These are phyloP conservation scores for Tachina lurida DNA, from an alignment of 2,888 invertebrate genomes.

Conservation along the genomic window DNA sequence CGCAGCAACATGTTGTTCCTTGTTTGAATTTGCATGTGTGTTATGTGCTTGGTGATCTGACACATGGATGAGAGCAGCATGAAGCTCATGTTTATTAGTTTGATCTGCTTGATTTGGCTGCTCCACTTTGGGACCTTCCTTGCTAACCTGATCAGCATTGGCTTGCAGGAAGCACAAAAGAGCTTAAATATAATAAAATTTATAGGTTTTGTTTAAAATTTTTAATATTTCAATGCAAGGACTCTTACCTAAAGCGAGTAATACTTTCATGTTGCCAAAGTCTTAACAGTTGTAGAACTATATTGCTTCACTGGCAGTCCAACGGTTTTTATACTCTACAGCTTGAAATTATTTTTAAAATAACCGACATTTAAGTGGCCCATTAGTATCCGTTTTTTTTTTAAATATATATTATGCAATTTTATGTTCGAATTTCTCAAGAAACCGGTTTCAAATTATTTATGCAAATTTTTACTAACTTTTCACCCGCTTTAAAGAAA, in stretches of 20 bases:
- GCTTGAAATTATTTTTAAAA: background rate
- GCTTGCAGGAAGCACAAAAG: conserved; percentile 12
- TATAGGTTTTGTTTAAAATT: background rate
- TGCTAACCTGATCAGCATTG: background rate
- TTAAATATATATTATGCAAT: conserved; percentile 33
- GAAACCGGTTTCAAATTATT: background rate
- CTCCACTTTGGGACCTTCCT: background rate
- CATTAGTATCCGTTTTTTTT: conserved; percentile 5
- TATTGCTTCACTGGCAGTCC: background rate
- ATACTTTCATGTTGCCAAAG: conserved; percentile 41
- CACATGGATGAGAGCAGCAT: background rate
- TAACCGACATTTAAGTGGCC: background rate
- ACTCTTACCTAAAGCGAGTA: conserved; percentile 32
- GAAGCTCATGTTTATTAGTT: background rate
- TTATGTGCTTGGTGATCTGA: background rate
- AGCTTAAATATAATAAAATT: conserved; percentile 10
- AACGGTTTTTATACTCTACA: conserved; percentile 31
- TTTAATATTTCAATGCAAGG: background rate
- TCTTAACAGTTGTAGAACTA: conserved; percentile 13
- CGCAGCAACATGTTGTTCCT: background rate
- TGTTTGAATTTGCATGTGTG: background rate
- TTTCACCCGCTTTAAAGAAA: background rate
- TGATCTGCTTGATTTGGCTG: background rate
- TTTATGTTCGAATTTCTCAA: conserved; percentile 5
- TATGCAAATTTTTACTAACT: background rate